Percentiles rank a stretch among this genome's conserved stretches.
These are phyloP conservation scores for Gymnogyps californianus DNA, from an alignment of 2,113 vertebrate species.

Conservation along the genomic window DNA sequence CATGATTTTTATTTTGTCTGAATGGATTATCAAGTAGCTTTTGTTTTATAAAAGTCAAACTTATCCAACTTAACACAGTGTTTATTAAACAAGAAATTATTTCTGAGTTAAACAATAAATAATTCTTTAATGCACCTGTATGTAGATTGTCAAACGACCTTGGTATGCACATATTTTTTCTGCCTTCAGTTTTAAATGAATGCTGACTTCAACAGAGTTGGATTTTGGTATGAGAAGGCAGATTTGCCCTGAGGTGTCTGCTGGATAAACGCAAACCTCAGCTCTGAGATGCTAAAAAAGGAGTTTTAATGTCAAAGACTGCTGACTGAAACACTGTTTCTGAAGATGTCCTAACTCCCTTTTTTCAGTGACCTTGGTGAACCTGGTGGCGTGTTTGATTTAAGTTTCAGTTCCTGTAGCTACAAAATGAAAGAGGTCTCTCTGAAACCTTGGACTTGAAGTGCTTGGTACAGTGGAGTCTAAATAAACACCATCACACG, in stretches of 20 bases:
- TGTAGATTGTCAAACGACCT: neutral
- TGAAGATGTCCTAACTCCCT: neutral
- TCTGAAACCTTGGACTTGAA: neutral
- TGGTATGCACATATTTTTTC: neutral
- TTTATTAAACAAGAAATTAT: neutral
- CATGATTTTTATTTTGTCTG: neutral
- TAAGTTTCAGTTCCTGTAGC: neutral
- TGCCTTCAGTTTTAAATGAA: neutral
- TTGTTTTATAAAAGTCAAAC: neutral
- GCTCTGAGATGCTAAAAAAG: neutral
- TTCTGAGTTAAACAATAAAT: neutral
- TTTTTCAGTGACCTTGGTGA: neutral
- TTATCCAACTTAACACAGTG: neutral
- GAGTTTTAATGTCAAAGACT: neutral
- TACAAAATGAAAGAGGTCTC: neutral
- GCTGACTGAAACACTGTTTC: neutral
- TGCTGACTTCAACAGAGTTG: neutral
- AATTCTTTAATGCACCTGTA: neutral
- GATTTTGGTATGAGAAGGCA: neutral
- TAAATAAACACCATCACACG: neutral
- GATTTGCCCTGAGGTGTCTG: neutral
- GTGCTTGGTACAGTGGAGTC: neutral
- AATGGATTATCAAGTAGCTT: neutral
- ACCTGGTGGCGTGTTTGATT: neutral
- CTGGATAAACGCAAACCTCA: neutral